phyloP scores from a whole-genome alignment of 2,888 invertebrate species.

The Embidobia sp. region DNA sequence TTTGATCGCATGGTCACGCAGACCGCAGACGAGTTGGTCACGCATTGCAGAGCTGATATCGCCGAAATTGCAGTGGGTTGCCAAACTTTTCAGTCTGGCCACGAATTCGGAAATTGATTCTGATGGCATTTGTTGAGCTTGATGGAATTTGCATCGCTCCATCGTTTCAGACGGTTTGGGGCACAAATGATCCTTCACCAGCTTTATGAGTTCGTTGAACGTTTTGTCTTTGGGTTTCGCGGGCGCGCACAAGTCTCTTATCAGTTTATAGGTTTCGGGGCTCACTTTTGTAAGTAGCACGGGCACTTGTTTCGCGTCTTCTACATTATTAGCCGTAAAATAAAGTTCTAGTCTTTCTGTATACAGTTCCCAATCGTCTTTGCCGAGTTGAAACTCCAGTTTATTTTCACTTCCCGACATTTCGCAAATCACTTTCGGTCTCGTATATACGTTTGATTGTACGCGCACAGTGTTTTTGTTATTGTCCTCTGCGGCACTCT shows the following conservation, averaged over 20 bases:
- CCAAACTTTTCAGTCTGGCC: slow-evolving; percentile 74
- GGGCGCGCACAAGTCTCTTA: slow-evolving; percentile 57
- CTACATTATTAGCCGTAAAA: slow-evolving; percentile 60
- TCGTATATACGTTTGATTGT: background rate
- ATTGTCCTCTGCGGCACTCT: too few relatives aligned
- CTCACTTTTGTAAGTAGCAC: slow-evolving; percentile 44
- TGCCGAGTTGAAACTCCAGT: slow-evolving; percentile 3
- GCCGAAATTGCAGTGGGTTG: background rate
- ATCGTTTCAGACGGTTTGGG: slow-evolving; percentile 57
- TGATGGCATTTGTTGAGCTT: slow-evolving; percentile 9
- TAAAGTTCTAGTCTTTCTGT: slow-evolving; percentile 46
- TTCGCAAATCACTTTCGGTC: background rate
- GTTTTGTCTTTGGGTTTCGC: slow-evolving; percentile 40
- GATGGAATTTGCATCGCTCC: slow-evolving; percentile 44
- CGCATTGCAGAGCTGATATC: background rate
- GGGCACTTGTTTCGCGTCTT: slow-evolving; percentile 52
- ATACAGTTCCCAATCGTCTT: slow-evolving; percentile 49
- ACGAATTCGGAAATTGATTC: slow-evolving; percentile 27
- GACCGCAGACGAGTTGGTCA: slow-evolving; percentile 4
- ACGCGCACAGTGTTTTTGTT: background rate
- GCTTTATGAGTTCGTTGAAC: slow-evolving; percentile 50
- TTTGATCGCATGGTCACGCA: slow-evolving; percentile 7
- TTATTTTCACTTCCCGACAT: background rate
- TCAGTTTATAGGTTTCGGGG: slow-evolving; percentile 12
- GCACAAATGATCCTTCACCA: slow-evolving; percentile 53